Base-by-base conservation (phyloP, 2,797 vertebrate genomes). In the Tolypeutes matacus region DNA sequence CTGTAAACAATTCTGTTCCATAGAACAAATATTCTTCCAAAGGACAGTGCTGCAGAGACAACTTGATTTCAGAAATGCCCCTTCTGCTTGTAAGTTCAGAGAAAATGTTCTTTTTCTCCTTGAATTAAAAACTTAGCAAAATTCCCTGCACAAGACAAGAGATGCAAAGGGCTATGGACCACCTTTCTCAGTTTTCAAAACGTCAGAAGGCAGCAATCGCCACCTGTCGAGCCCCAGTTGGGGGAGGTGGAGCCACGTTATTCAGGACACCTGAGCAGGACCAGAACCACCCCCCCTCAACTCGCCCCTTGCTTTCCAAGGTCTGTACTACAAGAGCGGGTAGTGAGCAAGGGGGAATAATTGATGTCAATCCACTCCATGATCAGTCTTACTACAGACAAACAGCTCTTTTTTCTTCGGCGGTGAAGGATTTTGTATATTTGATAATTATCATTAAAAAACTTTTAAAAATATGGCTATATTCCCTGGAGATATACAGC, bases 381-480 rank as follows among this genome's bases (percentile, higher is more conserved):
- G 29, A 21, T 20, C 62, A 60, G n/a, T 49, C 67, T 42, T 0
- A 1, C 39, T 36, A 13, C 56, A 34, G 39, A 60, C n/a, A 84
- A 73, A 64, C 0, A 29, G 3, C 25, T 62, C 65, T 73, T 78
- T n/a, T 77, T 88, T 42, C 77, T 95, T 49, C 42, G 31, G 20
- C 31, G 72, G 23, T 17, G 13, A 72, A 81, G 31, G 23, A 34
- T 72, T 88, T 82, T 73, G 67, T 18, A 67, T 89, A 78, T 62
- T 75, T 84, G 34, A 7, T n/a, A 49, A 85, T 80, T 58, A 91
- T 29, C 77, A 15, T 67, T 67, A 58, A 65, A 80, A 77, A 95
- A 86, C 31, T 72, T 94, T 76, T 65, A n/a, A 93, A 82, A 34
- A 69, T 25, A 65, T 77, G 46, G 73, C 70, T 73, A 2, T 17